A percentile compares a stretch with the other conserved stretches of the same genome.
These are phyloP conservation scores for Operophtera brumata DNA, from an alignment of 2,888 invertebrate genomes.

Conservation along the genomic window DNA sequence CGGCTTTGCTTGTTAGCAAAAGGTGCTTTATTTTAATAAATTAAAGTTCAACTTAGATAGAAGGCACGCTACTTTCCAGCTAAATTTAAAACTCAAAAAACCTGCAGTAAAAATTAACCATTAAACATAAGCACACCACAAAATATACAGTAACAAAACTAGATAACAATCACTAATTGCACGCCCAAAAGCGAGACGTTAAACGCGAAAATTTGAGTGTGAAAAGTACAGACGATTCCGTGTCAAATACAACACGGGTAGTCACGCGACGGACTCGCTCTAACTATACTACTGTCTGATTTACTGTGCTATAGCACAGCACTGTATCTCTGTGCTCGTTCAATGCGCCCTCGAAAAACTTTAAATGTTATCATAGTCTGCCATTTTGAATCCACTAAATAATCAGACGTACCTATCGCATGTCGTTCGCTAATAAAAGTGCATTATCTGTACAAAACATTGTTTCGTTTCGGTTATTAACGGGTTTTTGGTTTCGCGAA, in stretches of 20 bases:
- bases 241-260: constrained; percentile 58
- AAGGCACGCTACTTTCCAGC: constrained; percentile 13
- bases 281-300: constrained; percentile 35
- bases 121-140: constrained; percentile 31
- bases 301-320: not conserved
- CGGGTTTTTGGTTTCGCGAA: constrained; percentile 19
- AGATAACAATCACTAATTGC: constrained; percentile 74
- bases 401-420: constrained; percentile 56
- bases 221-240: constrained; percentile 68
- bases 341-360: constrained; percentile 27
- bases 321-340: constrained; percentile 22
- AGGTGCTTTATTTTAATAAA: too few relatives aligned
- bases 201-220: constrained; percentile 72
- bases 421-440: constrained; percentile 68
- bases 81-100: constrained; percentile 16
- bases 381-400: constrained; percentile 57
- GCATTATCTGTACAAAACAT: constrained; percentile 50
- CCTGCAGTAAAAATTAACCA: constrained; percentile 25
- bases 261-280: constrained; percentile 59
- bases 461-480: constrained; percentile 34
- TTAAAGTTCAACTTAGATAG: not conserved
- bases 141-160: constrained; percentile 49
- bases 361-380: constrained; percentile 51
- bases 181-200: constrained; percentile 63
- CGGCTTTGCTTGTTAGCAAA: not conserved